phyloP scores from a whole-genome alignment of 2,113 vertebrate genomes.

The Uropsilus gracilis region DNA sequence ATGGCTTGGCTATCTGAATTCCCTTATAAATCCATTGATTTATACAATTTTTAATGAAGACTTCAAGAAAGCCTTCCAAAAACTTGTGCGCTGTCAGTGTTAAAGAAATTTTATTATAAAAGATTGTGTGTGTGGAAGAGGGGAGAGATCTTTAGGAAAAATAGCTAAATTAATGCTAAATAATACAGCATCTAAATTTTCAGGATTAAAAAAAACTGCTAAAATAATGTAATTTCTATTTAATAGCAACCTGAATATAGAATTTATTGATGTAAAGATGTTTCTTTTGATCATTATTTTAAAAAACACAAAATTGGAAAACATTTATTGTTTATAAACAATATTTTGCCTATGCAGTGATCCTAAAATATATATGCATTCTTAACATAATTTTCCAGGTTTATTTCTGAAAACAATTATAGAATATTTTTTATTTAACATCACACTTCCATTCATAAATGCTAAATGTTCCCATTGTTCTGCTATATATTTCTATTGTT shows the following conservation, averaged over 20 bases:
- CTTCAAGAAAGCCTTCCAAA: conserved; percentile 99
- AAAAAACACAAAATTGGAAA: conserved; percentile 48
- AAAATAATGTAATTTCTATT: conserved; percentile 54
- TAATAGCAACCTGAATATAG: conserved; percentile 27
- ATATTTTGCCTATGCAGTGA: conserved; percentile 58
- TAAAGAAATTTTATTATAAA: conserved; percentile 83
- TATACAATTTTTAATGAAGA: conserved; percentile 99
- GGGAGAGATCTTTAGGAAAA: background rate
- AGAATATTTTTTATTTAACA: conserved; percentile 19
- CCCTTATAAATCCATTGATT: conserved; percentile 98
- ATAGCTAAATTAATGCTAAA: conserved; percentile 18
- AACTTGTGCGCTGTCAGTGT: conserved; percentile 92
- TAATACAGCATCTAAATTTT: conserved; percentile 38
- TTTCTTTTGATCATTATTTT: conserved; percentile 39
- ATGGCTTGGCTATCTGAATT: conserved; percentile 99
- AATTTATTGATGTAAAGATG: background rate
- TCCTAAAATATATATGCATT: background rate
- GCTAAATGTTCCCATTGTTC: background rate
- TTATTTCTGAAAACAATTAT: background rate
- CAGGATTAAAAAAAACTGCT: conserved; percentile 29
- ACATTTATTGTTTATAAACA: conserved; percentile 36
- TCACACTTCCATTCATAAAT: background rate
- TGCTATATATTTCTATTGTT: background rate
- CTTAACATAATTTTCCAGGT: conserved; percentile 25
- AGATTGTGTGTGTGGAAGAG: background rate